Evolutionary conservation across 1,140 invertebrate species (phyloP).

Genomic region (Pseudomyrmex sp.): DNA sequence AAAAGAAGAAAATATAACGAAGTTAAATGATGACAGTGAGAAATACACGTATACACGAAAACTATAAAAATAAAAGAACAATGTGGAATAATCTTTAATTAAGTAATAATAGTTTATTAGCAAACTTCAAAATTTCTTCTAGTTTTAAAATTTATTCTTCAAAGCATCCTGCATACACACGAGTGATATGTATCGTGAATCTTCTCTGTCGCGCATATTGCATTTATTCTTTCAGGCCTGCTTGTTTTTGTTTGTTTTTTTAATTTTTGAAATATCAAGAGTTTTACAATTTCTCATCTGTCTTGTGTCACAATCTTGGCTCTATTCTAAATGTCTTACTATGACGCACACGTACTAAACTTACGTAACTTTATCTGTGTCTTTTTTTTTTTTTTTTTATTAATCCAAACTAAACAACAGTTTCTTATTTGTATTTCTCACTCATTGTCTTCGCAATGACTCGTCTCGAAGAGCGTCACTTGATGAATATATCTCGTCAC

Average conservation of each 20-base stretch:
- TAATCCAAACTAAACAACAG: neutral
- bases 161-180: neutral
- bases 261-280: neutral
- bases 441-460: neutral
- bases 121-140: neutral
- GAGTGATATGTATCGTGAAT: neutral
- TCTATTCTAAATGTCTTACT: neutral
- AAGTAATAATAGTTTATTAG: neutral
- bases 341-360: neutral
- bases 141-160: slow-evolving; percentile 4
- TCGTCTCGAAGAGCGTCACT: neutral
- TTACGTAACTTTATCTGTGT: neutral
- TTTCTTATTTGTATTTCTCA: slow-evolving; percentile 8
- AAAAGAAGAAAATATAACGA: too few relatives aligned
- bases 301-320: neutral
- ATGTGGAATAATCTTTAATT: neutral
- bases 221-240: neutral
- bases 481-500: neutral
- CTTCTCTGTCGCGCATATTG: neutral
- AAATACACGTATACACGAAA: too few relatives aligned
- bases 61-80: too few relatives aligned
- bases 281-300: neutral
- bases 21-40: too few relatives aligned
- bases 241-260: neutral
- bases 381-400: neutral